Conservation (phyloP, 2,888 invertebrate genomes). For the Conchocele bisecta region DNA sequence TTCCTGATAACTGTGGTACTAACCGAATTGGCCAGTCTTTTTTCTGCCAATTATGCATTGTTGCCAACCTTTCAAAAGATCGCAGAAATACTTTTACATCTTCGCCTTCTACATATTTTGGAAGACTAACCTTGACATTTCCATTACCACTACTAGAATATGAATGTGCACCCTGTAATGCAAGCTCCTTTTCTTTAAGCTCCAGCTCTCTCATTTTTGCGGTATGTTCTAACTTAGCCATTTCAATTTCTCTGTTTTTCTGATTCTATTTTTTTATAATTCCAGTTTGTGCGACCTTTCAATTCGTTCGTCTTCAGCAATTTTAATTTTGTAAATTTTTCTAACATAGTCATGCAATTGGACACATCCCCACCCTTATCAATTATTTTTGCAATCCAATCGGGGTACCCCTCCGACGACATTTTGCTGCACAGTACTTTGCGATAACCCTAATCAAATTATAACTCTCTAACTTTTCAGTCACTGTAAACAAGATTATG, state of each 20-base stretch:
- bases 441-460: too few relatives aligned
- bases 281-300: too few relatives aligned
- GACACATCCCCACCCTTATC: constrained; percentile 8
- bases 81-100: constrained; percentile 5
- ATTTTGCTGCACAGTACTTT: too few relatives aligned
- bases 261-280: neutral
- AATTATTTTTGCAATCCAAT: neutral
- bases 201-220: neutral
- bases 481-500: too few relatives aligned
- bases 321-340: too few relatives aligned
- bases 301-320: too few relatives aligned
- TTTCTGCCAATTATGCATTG: neutral
- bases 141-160: neutral
- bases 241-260: neutral
- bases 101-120: constrained; percentile 1
- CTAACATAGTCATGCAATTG: neutral
- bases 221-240: neutral
- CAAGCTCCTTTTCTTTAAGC: neutral
- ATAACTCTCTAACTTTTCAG: too few relatives aligned
- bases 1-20: neutral
- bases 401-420: too few relatives aligned
- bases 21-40: constrained; percentile 4
- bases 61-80: constrained; percentile 4
- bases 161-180: neutral
- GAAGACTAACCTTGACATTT: constrained; percentile 1